These are phyloP conservation scores for Sisyra nigra DNA, from an alignment of 2,888 invertebrate species.

Conservation along the genomic window DNA sequence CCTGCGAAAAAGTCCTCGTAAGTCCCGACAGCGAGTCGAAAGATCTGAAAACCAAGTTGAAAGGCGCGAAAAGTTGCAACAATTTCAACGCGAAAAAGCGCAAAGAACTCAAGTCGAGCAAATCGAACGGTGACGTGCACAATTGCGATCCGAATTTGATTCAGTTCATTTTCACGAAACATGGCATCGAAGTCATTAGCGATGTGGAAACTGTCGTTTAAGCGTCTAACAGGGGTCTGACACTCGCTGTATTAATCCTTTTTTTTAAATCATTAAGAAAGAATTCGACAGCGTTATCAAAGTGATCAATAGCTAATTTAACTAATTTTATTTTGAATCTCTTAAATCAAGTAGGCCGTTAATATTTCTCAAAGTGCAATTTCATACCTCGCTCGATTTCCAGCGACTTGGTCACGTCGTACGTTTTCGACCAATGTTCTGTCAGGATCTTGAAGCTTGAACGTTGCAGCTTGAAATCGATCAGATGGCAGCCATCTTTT, in stretches of 20 bases:
- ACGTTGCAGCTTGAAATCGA: too few species aligned
- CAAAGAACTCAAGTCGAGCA: conserved; percentile 15
- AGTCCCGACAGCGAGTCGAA: conserved; percentile 25
- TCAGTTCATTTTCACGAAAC: conserved; percentile 57
- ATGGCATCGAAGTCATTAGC: conserved; percentile 63
- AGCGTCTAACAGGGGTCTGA: too few species aligned
- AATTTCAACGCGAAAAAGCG: conserved; percentile 17
- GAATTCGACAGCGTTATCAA: too few species aligned
- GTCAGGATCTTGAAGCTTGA: too few species aligned
- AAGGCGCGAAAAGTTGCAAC: conserved; percentile 23
- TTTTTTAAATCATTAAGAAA: too few species aligned
- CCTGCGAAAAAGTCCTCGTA: not conserved
- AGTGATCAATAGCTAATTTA: too few species aligned
- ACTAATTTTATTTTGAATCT: too few species aligned
- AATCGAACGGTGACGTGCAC: conserved; percentile 29
- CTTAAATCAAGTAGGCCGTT: too few species aligned
- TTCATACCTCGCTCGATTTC: not conserved
- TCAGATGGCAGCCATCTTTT: too few species aligned
- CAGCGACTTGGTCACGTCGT: too few species aligned
- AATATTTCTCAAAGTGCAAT: not conserved
- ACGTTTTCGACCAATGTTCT: too few species aligned
- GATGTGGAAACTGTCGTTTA: conserved; percentile 59
- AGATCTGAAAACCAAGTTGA: conserved; percentile 24
- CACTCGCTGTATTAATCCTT: not conserved
- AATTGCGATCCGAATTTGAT: conserved; percentile 35